Evolutionary conservation across 2,797 vertebrate genomes (phyloP), one percentile per base, ranked within the genome.

Genomic region (Sebastiscus albofasciatus): DNA sequence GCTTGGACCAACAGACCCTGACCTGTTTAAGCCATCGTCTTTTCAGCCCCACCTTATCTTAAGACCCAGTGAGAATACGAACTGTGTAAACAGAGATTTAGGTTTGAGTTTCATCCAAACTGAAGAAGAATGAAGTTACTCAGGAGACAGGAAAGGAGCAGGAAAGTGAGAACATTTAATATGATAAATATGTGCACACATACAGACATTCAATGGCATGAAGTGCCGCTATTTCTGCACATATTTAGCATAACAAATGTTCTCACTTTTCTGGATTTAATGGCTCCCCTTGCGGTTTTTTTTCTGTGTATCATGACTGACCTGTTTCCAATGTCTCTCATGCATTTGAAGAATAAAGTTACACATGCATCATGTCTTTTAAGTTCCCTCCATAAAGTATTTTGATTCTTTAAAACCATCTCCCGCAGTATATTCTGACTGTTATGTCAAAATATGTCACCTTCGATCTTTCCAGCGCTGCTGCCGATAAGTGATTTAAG

Each of bases 61-160:
- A 31, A 76, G 71, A 46, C 60, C 52, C 13, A 6, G 46, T 18
- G 60, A 64, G 54, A 72, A 83, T 29, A 56, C 34, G 18, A 56
- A 75, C 39, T 14, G 64, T 70, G 59, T 46, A 68, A 73, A 84
- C 42, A 82, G 6, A 55, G 65, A 82, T 49, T 82, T 62, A 62
- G 29, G 33, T 64, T 33, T 67, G 49, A 49, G 59, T 33, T 77
- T 72, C 20, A 4, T 27, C 34, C 14, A 6, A 6, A 65, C 39
- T 8, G 22, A 46, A 34, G 24, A 52, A 8, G 26, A 52, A 33
- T 26, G 1, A 42, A 29, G 34, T 24, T 20, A 36, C 20, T 56
- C 61, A 4, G 56, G 26, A 46, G 11, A 6, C 12, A 6, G 18
- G 1, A 60, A 54, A 14, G 8, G 29, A 65, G 22, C 3, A 36